These are phyloP conservation scores for Labeo rohita DNA, from an alignment of 2,113 vertebrate species.

Conservation along the genomic window DNA sequence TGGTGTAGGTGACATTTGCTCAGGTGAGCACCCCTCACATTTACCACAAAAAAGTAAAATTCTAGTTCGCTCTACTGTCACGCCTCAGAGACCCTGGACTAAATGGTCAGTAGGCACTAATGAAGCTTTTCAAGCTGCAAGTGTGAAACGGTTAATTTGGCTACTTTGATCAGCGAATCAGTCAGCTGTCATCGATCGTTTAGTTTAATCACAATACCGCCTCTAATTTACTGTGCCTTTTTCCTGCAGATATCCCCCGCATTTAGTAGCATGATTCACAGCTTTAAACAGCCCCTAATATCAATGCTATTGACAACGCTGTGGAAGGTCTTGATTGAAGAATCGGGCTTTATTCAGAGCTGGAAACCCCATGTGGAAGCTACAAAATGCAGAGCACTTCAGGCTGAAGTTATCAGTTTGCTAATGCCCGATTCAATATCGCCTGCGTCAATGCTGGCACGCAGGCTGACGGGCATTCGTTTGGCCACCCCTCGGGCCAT, in stretches of 20 bases:
- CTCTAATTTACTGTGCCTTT: constrained; percentile 18
- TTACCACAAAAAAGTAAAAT: not conserved
- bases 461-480: constrained; percentile 32
- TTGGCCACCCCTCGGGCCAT: constrained; percentile 23
- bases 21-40: not conserved
- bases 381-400: not conserved
- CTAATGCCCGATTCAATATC: constrained; percentile 53
- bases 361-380: constrained; percentile 30
- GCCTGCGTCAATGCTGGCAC: constrained; percentile 41
- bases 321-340: constrained; percentile 25
- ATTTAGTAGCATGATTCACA: constrained; percentile 29
- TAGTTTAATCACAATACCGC: not conserved
- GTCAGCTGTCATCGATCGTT: not conserved
- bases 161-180: not conserved
- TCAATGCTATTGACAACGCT: constrained; percentile 28
- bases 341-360: constrained; percentile 9
- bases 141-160: constrained; percentile 1
- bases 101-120: constrained; percentile 5
- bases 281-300: constrained; percentile 44
- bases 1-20: not conserved
- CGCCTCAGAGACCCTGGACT: not conserved
- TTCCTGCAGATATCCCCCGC: constrained; percentile 30
- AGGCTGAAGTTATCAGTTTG: constrained; percentile 39
- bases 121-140: constrained; percentile 8
- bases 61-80: not conserved